Evolutionary conservation across 2,797 vertebrate genomes (phyloP), one percentile per base, ranked within the genome.

Genomic region (Picus viridis): DNA sequence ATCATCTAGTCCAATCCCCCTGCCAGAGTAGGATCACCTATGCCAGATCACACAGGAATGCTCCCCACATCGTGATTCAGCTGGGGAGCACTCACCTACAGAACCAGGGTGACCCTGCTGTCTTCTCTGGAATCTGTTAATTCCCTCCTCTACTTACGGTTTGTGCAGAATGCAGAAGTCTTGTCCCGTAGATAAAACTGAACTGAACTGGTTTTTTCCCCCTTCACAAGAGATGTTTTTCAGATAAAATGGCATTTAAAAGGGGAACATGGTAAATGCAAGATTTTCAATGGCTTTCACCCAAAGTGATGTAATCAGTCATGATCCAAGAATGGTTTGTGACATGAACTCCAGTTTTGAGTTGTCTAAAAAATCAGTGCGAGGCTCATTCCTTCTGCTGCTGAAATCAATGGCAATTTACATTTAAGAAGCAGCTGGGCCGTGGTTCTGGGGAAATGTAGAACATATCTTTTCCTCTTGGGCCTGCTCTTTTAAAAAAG

Each of bases 1-100:
- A 43, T 16, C 41, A 43, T 43, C 41, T 43, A 43, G 41, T 43
- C 41, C 41, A 43, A 43, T 16, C 41, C 41, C 41, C 41, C 41
- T 43, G 41, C 41, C 41, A 43, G 15, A 43, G 41, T 16, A 43
- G 41, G 41, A 43, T 16, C 41, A 43, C 41, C 41, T 43, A 43
- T 43, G 16, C 41, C 41, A 7, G 41, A 43, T 43, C 41, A 43
- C 14, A 16, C 41, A 43, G 16, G 41, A 43, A 43, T 16, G 16
- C 57, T 67, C 14, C 54, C 51, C 0, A 26, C 3, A 1, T 3
- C 7, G 0, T 5, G 0, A 2, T 3, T 8, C 36, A 3, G 6
- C 80, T 2, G 32, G 15, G 6, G 27, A 53, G 59, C 45, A 4
- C 78, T 2, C 15, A 4, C 18, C 32, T 32, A 1, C n/a, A 20